Percentiles rank a stretch among this genome's conserved stretches.
Conservation (phyloP, 2,113 vertebrate genomes). For the Maccullochella peelii region DNA sequence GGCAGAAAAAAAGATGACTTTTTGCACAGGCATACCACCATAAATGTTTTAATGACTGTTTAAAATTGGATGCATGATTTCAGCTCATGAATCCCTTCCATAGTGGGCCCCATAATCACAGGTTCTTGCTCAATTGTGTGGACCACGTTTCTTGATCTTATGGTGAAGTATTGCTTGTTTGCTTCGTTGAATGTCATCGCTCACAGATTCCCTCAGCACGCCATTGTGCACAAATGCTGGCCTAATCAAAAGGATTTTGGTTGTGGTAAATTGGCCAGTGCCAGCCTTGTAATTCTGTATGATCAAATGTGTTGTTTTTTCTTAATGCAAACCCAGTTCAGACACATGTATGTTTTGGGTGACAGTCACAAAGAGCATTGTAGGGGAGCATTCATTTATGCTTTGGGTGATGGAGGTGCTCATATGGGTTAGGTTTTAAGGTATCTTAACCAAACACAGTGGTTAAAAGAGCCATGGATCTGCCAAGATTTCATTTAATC, state of each 20-base stretch:
- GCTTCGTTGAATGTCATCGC: constrained; percentile 1
- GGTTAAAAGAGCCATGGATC: constrained; percentile 36
- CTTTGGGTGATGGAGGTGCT: not conserved
- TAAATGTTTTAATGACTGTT: not conserved
- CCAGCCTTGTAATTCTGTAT: not conserved
- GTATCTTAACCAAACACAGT: constrained; percentile 47
- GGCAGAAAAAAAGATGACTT: not conserved
- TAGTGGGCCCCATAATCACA: not conserved
- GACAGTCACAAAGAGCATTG: not conserved
- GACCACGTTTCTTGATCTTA: not conserved
- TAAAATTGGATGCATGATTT: not conserved
- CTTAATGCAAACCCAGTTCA: not conserved
- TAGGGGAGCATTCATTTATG: not conserved
- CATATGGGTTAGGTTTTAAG: constrained; percentile 3
- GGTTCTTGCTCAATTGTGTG: not conserved
- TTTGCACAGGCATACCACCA: not conserved
- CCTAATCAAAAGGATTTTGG: not conserved
- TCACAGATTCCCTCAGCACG: not conserved
- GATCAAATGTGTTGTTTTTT: not conserved
- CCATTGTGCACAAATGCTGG: not conserved
- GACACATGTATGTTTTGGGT: not conserved
- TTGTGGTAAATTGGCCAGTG: not conserved
- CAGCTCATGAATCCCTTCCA: not conserved
- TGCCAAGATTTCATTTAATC: constrained; percentile 14
- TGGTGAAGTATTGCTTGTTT: constrained; percentile 6